A percentile compares a stretch with the other conserved stretches of the same genome.
phyloP scores from a whole-genome alignment of 2,797 vertebrate genomes.

The Myotis planiceps region DNA sequence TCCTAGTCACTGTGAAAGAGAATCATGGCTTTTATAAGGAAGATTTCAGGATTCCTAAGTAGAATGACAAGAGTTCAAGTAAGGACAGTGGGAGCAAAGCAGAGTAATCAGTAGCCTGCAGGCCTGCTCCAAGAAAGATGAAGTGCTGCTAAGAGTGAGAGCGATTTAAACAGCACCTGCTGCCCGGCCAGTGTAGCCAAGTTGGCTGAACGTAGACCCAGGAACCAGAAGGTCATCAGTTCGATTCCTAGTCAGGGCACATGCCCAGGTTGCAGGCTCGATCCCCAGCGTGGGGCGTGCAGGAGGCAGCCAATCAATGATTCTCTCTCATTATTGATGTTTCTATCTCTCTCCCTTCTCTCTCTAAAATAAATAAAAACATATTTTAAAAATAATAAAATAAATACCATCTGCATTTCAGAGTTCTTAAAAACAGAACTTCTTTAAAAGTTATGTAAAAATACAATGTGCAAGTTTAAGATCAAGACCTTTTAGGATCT shows the following conservation, averaged over 20 bases:
- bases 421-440: background rate
- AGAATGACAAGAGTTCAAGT: background rate
- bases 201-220: too few species aligned
- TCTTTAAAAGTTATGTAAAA: background rate
- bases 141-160: background rate
- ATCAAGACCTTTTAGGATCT: background rate
- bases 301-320: too few species aligned
- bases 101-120: background rate
- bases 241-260: too few species aligned
- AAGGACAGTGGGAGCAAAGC: background rate
- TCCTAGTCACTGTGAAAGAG: conserved; percentile 23
- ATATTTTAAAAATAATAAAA: too few species aligned
- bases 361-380: too few species aligned
- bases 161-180: background rate
- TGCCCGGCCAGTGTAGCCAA: too few species aligned
- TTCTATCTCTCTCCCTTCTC: too few species aligned
- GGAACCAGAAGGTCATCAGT: too few species aligned
- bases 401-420: background rate
- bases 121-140: background rate
- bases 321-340: too few species aligned
- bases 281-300: too few species aligned
- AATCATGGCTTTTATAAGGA: background rate
- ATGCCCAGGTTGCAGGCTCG: too few species aligned
- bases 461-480: background rate
- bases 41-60: background rate